These are phyloP conservation scores for Ephialtes manifestator DNA, from an alignment of 2,888 invertebrate species.

Conservation along the genomic window DNA sequence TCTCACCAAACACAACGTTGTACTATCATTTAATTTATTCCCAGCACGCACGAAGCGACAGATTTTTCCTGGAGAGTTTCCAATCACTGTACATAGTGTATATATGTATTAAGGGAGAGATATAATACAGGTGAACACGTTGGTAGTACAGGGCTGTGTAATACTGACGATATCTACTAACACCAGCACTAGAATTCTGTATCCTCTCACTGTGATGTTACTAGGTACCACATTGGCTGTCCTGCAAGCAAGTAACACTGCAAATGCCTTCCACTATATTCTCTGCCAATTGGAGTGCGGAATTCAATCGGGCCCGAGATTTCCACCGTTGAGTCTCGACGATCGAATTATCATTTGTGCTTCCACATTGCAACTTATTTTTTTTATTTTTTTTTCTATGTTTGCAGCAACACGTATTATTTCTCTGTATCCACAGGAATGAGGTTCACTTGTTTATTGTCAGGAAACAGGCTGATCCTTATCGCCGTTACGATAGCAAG, in stretches of 20 bases:
- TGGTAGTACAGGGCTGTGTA: background rate
- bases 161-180: conserved; percentile 13
- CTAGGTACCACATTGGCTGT: background rate
- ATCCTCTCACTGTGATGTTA: background rate
- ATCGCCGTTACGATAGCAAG: conserved; percentile 21
- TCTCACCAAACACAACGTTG: background rate
- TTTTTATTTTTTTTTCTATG: background rate
- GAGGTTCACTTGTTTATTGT: conserved; percentile 25
- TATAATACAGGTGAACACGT: background rate
- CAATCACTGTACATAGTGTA: conserved; percentile 44
- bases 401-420: background rate
- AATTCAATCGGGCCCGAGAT: conserved; percentile 31
- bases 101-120: background rate
- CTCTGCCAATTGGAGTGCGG: background rate
- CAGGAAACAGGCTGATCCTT: conserved; percentile 24
- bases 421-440: too few species aligned
- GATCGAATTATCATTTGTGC: conserved; percentile 17
- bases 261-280: background rate
- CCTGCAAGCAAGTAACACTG: background rate
- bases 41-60: conserved; percentile 29
- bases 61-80: conserved; percentile 44
- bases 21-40: conserved; percentile 44
- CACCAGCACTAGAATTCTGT: background rate
- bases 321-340: conserved; percentile 18
- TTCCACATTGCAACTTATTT: background rate